These are phyloP conservation scores for Stomatorhinus ivindoensis DNA, from an alignment of 2,113 vertebrate genomes.

Conservation along the genomic window DNA sequence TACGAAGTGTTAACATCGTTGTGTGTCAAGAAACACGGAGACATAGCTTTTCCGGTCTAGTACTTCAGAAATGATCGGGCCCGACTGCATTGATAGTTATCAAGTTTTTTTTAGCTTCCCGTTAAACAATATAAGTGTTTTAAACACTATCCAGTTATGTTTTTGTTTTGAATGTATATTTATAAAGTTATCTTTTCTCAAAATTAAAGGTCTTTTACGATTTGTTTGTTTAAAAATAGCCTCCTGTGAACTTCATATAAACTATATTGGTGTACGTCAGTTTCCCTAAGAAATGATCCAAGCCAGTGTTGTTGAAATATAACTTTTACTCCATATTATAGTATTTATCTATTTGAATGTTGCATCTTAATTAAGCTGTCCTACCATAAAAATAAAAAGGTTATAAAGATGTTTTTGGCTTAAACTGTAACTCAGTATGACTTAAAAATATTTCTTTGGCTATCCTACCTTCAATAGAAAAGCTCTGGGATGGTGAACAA, in stretches of 20 bases:
- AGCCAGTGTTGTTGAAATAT: background rate
- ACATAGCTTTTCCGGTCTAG: background rate
- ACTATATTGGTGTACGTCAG: background rate
- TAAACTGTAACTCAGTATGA: background rate
- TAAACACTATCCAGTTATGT: background rate
- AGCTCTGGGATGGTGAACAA: background rate
- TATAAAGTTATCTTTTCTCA: background rate
- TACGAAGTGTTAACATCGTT: background rate
- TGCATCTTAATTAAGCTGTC: background rate
- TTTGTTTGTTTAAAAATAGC: background rate
- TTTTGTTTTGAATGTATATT: background rate
- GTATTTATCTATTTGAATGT: background rate
- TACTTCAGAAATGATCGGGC: background rate
- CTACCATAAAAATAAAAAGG: background rate
- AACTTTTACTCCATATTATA: background rate
- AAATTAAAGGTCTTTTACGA: background rate
- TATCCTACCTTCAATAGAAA: background rate
- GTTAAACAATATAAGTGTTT: background rate
- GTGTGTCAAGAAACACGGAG: background rate
- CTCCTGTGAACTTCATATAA: background rate
- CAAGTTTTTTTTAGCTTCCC: background rate
- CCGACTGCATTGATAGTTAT: background rate
- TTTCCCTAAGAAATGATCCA: background rate
- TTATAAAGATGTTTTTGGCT: background rate
- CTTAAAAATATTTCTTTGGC: background rate